These are phyloP conservation scores for Chydorus sphaericus DNA, from an alignment of 2,888 invertebrate species.

Conservation along the genomic window DNA sequence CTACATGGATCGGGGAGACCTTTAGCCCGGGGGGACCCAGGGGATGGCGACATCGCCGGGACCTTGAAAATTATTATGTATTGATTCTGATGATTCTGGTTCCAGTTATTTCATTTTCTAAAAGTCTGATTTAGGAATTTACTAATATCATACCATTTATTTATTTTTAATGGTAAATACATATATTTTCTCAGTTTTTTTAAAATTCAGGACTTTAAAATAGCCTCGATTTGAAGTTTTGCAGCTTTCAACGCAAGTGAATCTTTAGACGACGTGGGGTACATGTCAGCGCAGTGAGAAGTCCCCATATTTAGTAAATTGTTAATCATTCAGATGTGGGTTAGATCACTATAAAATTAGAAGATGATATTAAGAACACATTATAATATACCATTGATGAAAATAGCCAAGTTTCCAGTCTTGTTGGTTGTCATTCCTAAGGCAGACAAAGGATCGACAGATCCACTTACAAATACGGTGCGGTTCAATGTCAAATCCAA, in stretches of 20 bases:
- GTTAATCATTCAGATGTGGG: no score
- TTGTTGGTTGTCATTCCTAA: slow-evolving; percentile 28
- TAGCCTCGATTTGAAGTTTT: slow-evolving; percentile 42
- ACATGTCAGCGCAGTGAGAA: slow-evolving; percentile 92
- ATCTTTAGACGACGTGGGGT: slow-evolving; percentile 54
- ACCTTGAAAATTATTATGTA: no score
- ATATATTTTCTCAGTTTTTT: no score
- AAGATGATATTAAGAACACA: neutral
- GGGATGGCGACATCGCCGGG: no score
- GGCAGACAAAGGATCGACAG: slow-evolving; percentile 51
- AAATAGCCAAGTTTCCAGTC: slow-evolving; percentile 23
- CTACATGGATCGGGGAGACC: no score
- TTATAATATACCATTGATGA: slow-evolving; percentile 29
- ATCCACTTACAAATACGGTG: slow-evolving; percentile 74
- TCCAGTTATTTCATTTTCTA: no score
- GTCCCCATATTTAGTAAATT: no score
- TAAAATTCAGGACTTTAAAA: slow-evolving; percentile 47
- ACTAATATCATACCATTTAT: no score
- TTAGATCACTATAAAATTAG: neutral
- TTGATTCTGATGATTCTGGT: no score
- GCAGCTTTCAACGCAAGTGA: slow-evolving; percentile 49
- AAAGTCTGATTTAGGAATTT: no score
- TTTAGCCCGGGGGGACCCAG: no score
- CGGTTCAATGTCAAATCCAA: slow-evolving; percentile 49
- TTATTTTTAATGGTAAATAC: no score